Conservation (phyloP, 1,140 invertebrate genomes). For the Danaus plexippus region DNA sequence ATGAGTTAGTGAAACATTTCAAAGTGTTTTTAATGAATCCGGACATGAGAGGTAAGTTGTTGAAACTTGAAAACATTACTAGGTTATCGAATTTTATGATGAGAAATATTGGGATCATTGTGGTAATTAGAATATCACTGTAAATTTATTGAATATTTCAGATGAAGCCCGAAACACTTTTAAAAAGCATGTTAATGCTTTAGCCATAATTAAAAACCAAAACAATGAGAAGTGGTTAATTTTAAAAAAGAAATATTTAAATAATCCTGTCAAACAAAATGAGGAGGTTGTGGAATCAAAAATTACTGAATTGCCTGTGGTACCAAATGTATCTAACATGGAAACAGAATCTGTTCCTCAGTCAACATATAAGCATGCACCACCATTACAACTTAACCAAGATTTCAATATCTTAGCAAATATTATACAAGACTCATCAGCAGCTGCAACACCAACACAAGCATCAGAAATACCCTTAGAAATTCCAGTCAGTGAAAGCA, state of each 20-base stretch:
- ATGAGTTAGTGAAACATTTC: conserved; percentile 90
- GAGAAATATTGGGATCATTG: neutral
- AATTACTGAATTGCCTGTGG: conserved; percentile 36
- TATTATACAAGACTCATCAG: conserved; percentile 37
- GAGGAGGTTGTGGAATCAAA: conserved; percentile 29
- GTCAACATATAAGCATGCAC: conserved; percentile 78
- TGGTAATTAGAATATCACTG: neutral
- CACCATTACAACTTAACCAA: conserved; percentile 70
- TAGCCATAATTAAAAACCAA: conserved; percentile 87
- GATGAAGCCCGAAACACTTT: conserved; percentile 88
- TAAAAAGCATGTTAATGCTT: conserved; percentile 91
- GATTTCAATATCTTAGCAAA: conserved; percentile 51
- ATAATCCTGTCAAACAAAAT: conserved; percentile 37
- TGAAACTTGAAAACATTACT: conserved; percentile 9
- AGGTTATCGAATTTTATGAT: conserved; percentile 7
- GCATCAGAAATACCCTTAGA: conserved; percentile 16
- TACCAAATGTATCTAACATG: conserved; percentile 37
- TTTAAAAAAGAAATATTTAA: conserved; percentile 80
- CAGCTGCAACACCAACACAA: conserved; percentile 9
- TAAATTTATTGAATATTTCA: conserved; percentile 64
- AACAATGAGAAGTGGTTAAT: conserved; percentile 88
- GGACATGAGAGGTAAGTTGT: conserved; percentile 80
- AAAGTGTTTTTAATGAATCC: conserved; percentile 87
- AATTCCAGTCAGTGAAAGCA: conserved; percentile 28
- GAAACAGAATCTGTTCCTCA: conserved; percentile 41